Percentiles rank a stretch among this genome's conserved stretches.
Conservation (phyloP, 2,113 vertebrate species). For the Psettodes erumei region DNA sequence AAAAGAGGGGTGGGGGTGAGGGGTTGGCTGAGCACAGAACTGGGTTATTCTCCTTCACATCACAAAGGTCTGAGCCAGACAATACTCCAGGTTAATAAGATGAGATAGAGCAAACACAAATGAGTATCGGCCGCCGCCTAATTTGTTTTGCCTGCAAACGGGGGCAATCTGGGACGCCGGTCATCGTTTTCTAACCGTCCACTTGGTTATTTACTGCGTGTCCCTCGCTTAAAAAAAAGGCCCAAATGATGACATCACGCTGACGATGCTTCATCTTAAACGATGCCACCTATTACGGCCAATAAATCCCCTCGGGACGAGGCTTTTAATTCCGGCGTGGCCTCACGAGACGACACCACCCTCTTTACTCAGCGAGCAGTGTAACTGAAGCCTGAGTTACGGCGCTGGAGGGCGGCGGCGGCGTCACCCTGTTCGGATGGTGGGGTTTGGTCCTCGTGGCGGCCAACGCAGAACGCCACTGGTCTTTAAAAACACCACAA, state of each 20-base stretch:
- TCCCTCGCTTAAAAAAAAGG: neutral
- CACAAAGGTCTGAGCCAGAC: conserved; percentile 33
- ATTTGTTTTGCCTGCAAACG: conserved; percentile 58
- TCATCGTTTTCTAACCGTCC: conserved; percentile 22
- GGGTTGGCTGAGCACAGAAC: conserved; percentile 16
- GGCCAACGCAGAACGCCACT: no score
- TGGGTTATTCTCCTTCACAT: conserved; percentile 33
- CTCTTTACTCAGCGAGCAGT: conserved; percentile 40
- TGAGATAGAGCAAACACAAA: conserved; percentile 51
- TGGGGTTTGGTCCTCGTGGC: neutral
- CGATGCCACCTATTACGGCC: conserved; percentile 49
- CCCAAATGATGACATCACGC: conserved; percentile 41
- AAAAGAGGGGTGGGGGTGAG: no score
- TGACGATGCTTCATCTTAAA: conserved; percentile 58
- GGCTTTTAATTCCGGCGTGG: conserved; percentile 65
- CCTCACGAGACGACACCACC: conserved; percentile 41
- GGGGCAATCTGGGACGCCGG: conserved; percentile 13
- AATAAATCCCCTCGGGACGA: conserved; percentile 56
- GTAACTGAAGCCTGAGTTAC: conserved; percentile 19
- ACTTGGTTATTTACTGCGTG: conserved; percentile 27
- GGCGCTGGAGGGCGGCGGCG: no score
- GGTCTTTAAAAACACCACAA: neutral
- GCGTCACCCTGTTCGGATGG: no score
- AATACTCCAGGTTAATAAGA: conserved; percentile 50
- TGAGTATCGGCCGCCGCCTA: conserved; percentile 36